Evolutionary conservation across 2,888 invertebrate genomes (phyloP), one percentile per base, ranked within the genome.

Genomic region (Tridacna gigas): DNA sequence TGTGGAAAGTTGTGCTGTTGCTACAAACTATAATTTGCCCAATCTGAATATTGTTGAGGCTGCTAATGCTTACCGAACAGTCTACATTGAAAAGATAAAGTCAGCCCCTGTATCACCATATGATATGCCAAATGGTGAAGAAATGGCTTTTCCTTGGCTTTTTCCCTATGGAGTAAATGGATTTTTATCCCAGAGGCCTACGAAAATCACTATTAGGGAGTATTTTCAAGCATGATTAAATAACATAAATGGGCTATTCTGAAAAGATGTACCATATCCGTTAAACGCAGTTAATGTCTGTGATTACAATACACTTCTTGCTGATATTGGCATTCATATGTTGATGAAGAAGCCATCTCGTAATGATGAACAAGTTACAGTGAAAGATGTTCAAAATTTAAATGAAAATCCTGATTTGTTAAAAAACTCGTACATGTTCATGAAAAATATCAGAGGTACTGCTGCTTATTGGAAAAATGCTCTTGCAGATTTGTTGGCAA

Each of bases 391-490:
- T 13, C n/a, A 20, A 75, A 7, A 51, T 60, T 22, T 28, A n/a
- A 37, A 22, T 37, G n/a, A 61, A 18, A 69, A 75, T 60, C 66
- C 67, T 75, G 67, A 66, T 20, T n/a, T 75, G 12, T 18, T 60
- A 37, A 11, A 56, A 13, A 66, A 75, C 63, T 75, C 75, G n/a
- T 80, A 75, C 26, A 80, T 80, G 80, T 80, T 65, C 26, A 80
- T 80, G 80, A 80, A 75, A 67, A 75, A 80, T 25, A 75, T 80
- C n/a, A 22, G 80, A 25, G 80, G 75, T 18, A 80, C 80, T 51
- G 74, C 48, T 37, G 75, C 75, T 22, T 80, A 75, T 48, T 77
- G 28, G 18, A 12, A n/a, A 37, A 74, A 80, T 37, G 60, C 48
- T 12, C 56, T 71, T 9, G 25, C 26, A n/a, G 28, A 80, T 66